phyloP scores from a whole-genome alignment of 2,113 vertebrate genomes.

The Megaptera novaeangliae region DNA sequence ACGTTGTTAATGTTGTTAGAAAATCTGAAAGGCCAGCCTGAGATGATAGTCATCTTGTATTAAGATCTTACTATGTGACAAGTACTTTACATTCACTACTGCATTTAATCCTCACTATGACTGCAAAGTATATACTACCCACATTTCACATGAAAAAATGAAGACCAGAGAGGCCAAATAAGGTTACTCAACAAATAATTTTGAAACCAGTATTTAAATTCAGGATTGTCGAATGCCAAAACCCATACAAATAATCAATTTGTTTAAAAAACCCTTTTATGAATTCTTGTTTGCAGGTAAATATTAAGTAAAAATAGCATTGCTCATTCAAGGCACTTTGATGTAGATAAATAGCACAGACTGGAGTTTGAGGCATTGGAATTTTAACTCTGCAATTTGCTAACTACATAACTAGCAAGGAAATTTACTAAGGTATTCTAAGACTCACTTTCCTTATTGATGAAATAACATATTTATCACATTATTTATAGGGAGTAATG shows the following conservation, averaged over 20 bases:
- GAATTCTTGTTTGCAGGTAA: not conserved
- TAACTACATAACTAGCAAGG: not conserved
- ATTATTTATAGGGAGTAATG: not conserved
- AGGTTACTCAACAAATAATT: not conserved
- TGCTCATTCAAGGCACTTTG: not conserved
- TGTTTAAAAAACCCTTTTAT: not conserved
- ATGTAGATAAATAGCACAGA: not conserved
- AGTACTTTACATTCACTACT: not conserved
- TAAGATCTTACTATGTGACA: not conserved
- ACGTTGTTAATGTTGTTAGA: not conserved
- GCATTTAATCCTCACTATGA: not conserved
- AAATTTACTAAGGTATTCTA: not conserved
- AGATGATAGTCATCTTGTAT: not conserved
- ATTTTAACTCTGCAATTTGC: not conserved
- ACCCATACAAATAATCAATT: not conserved
- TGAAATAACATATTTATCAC: not conserved
- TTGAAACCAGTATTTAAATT: not conserved
- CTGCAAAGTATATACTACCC: not conserved
- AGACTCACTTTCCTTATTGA: not conserved
- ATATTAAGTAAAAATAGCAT: not conserved
- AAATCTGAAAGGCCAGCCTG: not conserved
- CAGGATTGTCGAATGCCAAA: not conserved
- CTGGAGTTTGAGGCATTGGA: not conserved
- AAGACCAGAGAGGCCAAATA: not conserved
- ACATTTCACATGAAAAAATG: not conserved